phyloP scores from a whole-genome alignment of 2,888 invertebrate species.

The Limnephilus lunatus region DNA sequence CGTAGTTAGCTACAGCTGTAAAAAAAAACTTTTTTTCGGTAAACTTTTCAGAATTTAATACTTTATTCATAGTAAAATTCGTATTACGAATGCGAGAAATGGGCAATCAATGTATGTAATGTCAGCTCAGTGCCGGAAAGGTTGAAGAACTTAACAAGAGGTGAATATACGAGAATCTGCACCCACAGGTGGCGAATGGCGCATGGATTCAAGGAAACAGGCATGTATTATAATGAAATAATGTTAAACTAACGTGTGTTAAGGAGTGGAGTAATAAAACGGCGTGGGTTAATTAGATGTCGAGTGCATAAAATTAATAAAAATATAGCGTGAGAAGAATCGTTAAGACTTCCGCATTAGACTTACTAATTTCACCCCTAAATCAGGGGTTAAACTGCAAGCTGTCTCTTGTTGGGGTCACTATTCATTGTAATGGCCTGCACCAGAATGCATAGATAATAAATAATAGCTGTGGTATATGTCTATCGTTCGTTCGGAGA shows the following conservation, averaged over 20 bases:
- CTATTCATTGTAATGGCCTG: too few species aligned
- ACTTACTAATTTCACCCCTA: background rate
- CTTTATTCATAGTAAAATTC: background rate
- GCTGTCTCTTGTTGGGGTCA: too few species aligned
- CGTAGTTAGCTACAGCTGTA: too few species aligned
- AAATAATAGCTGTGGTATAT: too few species aligned
- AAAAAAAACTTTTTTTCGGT: too few species aligned
- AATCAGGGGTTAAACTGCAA: background rate
- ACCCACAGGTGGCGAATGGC: background rate
- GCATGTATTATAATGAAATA: background rate
- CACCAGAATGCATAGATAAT: too few species aligned
- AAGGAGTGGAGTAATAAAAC: background rate
- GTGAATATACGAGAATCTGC: conserved; percentile 6
- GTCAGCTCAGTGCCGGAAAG: background rate
- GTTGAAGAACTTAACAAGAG: background rate
- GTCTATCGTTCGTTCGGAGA: too few species aligned
- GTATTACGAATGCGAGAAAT: background rate
- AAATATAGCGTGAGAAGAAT: background rate
- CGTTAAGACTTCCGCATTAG: background rate
- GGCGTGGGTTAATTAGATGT: background rate
- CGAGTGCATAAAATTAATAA: background rate
- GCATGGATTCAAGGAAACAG: background rate
- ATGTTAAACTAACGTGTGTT: background rate
- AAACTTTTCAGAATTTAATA: background rate
- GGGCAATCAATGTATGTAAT: background rate